Evolutionary conservation across 2,797 vertebrate genomes (phyloP), one percentile per base, ranked within the genome.

Genomic region (Malurus leucopterus): DNA sequence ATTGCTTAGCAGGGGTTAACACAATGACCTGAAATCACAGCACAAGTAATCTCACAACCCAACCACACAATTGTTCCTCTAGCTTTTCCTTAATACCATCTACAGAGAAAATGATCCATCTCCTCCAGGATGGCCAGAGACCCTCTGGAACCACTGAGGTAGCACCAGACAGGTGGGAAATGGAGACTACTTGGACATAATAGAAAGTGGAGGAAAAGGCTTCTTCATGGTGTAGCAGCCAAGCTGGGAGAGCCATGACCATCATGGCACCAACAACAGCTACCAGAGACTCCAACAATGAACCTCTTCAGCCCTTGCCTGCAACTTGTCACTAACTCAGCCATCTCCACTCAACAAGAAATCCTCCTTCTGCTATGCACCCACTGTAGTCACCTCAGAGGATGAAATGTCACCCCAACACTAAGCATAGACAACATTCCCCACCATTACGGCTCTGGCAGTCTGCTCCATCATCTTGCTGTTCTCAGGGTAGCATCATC

Each of bases 381-480:
- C 13, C 30, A 17, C 1, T 16, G 24, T 6, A 71, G 16, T 13
- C 5, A 5, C 9, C 8, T 22, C 41, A n/a, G 47, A 54, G 24
- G 36, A 57, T 74, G 54, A 81, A 67, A 6, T 14, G 20, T 22
- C 29, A 59, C 15, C 16, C 58, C 30, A 51, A 71, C 62, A 29
- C 11, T 1, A 0, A 41, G 44, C 7, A 6, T 2, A 3, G 54
- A 83, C 46, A 61, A 15, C 0, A 0, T 27, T 69, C 18, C 55
- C 36, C 3, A 0, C 19, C 59, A 3, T 62, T 58, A 53, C 0
- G 1, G 43, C 47, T 84, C 47, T 1, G 1, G 10, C 55, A 67
- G 41, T 8, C 59, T 75, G 61, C 30, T 74, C 40, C 62, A 41
- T 23, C 36, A 29, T 47, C 43, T 32, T 3, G 0, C 38, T 57